These are phyloP conservation scores for Hypomecis atomaria DNA, from an alignment of 2,888 invertebrate genomes.

Conservation along the genomic window DNA sequence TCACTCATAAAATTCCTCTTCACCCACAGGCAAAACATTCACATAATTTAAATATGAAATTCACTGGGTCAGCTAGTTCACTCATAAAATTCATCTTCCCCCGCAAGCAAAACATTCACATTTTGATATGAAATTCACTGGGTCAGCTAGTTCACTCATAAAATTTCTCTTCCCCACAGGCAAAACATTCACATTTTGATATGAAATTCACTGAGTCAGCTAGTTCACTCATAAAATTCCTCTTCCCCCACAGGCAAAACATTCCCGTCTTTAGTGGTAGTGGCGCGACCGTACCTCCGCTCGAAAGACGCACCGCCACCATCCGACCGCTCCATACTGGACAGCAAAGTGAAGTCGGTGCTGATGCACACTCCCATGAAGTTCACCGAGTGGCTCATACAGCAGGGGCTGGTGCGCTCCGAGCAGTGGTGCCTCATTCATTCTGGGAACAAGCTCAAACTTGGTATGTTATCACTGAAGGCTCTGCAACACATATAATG, in stretches of 20 bases:
- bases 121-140: neutral
- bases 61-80: too few relatives aligned
- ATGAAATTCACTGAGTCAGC: too few relatives aligned
- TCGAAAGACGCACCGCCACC: slow-evolving; percentile 86
- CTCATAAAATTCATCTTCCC: too few relatives aligned
- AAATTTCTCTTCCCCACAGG: neutral
- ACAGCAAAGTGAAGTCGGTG: slow-evolving; percentile 92
- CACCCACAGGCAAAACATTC: too few relatives aligned
- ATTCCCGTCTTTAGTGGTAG: slow-evolving; percentile 93
- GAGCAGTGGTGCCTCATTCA: slow-evolving; percentile 92
- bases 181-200: too few relatives aligned
- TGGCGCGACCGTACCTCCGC: slow-evolving; percentile 91
- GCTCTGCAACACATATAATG: neutral
- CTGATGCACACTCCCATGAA: slow-evolving; percentile 92
- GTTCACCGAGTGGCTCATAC: slow-evolving; percentile 95
- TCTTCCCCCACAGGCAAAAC: slow-evolving; percentile 90
- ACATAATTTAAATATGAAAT: too few relatives aligned
- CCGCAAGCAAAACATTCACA: too few relatives aligned
- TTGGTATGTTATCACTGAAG: slow-evolving; percentile 77
- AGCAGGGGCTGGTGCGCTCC: slow-evolving; percentile 91
- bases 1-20: too few relatives aligned
- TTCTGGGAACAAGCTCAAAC: slow-evolving; percentile 87
- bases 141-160: neutral
- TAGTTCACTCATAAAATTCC: too few relatives aligned
- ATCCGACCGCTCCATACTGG: slow-evolving; percentile 86